phyloP scores from a whole-genome alignment of 2,113 vertebrate genomes.

The Chloroceryle aenea region DNA sequence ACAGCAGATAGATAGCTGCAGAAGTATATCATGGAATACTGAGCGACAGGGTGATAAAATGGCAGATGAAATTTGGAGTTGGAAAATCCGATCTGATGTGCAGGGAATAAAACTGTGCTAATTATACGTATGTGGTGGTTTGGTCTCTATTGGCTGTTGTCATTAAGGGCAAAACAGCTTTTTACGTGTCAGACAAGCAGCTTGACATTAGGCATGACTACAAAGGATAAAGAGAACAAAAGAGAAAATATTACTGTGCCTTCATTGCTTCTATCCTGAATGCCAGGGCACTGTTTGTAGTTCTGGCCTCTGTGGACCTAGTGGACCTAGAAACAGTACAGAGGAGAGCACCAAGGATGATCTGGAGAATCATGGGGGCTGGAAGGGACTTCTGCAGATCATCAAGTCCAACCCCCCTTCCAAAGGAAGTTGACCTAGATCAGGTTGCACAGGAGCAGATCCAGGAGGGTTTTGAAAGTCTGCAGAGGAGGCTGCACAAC shows the following conservation, averaged over 20 bases:
- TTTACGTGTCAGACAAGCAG: not conserved
- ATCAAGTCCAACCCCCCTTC: no score
- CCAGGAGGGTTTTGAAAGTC: no score
- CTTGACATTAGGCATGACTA: not conserved
- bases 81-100: not conserved
- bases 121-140: fast-evolving
- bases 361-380: not conserved
- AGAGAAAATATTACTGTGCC: not conserved
- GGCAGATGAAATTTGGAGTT: not conserved
- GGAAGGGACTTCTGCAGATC: no score
- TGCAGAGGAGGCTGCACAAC: no score
- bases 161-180: not conserved
- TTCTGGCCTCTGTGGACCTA: not conserved
- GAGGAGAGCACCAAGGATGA: not conserved
- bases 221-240: not conserved
- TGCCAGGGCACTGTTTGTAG: not conserved
- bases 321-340: not conserved
- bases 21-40: not conserved
- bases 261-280: fast-evolving
- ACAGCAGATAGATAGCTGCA: not conserved
- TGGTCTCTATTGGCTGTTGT: not conserved
- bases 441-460: no score
- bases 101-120: not conserved
- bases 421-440: no score
- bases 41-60: not conserved